phyloP scores from a whole-genome alignment of 1,140 invertebrate species.

The Hylaeus volcanicus region DNA sequence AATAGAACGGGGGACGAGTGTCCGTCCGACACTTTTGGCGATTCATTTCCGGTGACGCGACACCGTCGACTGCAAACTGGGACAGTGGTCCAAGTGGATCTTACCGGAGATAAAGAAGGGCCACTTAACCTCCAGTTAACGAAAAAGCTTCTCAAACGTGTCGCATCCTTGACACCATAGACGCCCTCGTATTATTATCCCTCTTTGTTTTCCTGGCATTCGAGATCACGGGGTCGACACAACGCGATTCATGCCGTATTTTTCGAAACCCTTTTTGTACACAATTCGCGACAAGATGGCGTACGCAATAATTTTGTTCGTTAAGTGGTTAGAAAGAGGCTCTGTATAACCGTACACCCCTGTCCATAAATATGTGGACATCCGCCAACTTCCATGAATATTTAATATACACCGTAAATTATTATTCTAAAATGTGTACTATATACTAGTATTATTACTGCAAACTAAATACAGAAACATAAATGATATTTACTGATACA shows the following conservation, averaged over 20 bases:
- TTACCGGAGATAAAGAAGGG: slow-evolving; percentile 26
- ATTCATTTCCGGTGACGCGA: background rate
- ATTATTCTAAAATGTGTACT: too few species aligned
- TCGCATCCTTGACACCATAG: background rate
- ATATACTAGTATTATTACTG: too few species aligned
- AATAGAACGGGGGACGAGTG: too few species aligned
- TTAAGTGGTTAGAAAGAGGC: too few species aligned
- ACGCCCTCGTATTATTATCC: background rate
- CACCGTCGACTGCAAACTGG: background rate
- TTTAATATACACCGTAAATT: too few species aligned
- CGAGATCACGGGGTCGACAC: background rate
- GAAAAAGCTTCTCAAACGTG: slow-evolving; percentile 20
- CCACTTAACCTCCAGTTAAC: slow-evolving; percentile 16
- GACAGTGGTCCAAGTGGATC: slow-evolving; percentile 32
- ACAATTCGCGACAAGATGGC: too few species aligned
- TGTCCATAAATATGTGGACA: too few species aligned
- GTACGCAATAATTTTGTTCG: too few species aligned
- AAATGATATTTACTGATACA: too few species aligned
- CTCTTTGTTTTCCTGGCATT: background rate
- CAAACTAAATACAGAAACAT: too few species aligned
- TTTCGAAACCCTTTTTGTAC: background rate
- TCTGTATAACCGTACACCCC: too few species aligned
- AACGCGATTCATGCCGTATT: background rate
- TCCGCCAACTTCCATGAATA: too few species aligned
- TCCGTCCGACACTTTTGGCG: background rate